A percentile compares a stretch with the other conserved stretches of the same genome.
These are phyloP conservation scores for Cyprinodon diabolis DNA, from an alignment of 2,797 vertebrate genomes.

Conservation along the genomic window DNA sequence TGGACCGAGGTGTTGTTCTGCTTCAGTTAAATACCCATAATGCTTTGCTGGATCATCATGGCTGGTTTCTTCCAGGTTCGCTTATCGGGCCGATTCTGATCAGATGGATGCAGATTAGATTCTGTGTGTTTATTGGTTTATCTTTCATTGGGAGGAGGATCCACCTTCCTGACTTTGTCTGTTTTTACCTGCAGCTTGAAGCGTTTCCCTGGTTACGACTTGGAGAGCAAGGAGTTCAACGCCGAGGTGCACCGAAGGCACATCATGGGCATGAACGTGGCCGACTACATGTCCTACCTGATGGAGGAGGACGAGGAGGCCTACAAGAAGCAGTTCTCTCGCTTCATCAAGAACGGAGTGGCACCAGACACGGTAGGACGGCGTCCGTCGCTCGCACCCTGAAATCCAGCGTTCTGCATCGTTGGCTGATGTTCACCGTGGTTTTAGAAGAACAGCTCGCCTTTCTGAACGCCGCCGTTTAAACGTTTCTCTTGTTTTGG, in stretches of 20 bases:
- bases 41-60: too few species aligned
- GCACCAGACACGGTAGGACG: constrained; percentile 88
- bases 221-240: constrained; percentile 96
- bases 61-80: too few species aligned
- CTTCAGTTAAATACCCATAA: too few species aligned
- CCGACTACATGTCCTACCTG: constrained; percentile 94
- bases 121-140: background rate
- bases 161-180: background rate
- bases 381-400: too few species aligned
- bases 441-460: constrained; percentile 64
- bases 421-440: constrained; percentile 70
- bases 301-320: constrained; percentile 97
- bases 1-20: too few species aligned
- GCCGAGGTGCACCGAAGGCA: constrained; percentile 96
- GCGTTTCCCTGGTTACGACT: constrained; percentile 96
- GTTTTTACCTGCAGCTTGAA: constrained; percentile 83
- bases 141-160: background rate
- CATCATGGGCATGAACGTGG: constrained; percentile 96
- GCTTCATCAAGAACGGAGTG: constrained; percentile 95
- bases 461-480: fast-evolving
- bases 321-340: constrained; percentile 97
- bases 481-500: background rate
- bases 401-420: constrained; percentile 66
- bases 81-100: too few species aligned
- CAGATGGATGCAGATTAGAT: background rate